phyloP scores from a whole-genome alignment of 2,888 invertebrate genomes.

The Odontocolon sp. region DNA sequence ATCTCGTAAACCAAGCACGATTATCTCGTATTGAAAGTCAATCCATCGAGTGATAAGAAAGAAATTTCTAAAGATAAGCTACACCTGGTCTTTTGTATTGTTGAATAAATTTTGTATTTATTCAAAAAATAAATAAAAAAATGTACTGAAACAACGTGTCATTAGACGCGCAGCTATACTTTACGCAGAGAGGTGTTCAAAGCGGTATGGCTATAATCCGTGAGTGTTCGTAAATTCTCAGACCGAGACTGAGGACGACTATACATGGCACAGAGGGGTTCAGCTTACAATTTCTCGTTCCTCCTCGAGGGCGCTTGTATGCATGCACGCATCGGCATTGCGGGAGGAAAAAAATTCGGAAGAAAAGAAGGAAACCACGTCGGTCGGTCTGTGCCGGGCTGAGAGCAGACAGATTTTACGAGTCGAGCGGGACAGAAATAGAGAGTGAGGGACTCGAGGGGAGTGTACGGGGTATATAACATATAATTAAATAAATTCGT shows the following conservation, averaged over 20 bases:
- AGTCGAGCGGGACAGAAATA: constrained; percentile 30
- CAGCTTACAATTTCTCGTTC: constrained; percentile 1
- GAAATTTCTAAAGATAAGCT: too few relatives aligned
- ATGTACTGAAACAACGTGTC: constrained; percentile 62
- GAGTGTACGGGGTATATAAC: neutral
- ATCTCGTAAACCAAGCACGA: too few relatives aligned
- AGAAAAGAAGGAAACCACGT: constrained; percentile 7
- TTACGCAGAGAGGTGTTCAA: constrained; percentile 74
- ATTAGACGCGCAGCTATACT: constrained; percentile 70
- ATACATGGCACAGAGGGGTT: neutral
- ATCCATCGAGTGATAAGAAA: too few relatives aligned
- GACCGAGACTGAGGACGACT: neutral
- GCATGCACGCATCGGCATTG: constrained; percentile 7
- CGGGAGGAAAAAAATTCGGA: constrained; percentile 7
- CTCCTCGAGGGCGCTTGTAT: neutral
- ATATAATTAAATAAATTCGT: constrained; percentile 47
- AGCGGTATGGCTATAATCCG: constrained; percentile 2
- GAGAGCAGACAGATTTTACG: constrained; percentile 34
- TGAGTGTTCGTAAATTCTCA: neutral
- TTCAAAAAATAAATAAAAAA: neutral
- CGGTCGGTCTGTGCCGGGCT: too few relatives aligned
- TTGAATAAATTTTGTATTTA: too few relatives aligned
- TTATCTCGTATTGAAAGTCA: too few relatives aligned
- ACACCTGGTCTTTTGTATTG: too few relatives aligned
- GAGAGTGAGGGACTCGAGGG: neutral